phyloP scores from a whole-genome alignment of 1,140 invertebrate genomes.

The Nebria ingens region DNA sequence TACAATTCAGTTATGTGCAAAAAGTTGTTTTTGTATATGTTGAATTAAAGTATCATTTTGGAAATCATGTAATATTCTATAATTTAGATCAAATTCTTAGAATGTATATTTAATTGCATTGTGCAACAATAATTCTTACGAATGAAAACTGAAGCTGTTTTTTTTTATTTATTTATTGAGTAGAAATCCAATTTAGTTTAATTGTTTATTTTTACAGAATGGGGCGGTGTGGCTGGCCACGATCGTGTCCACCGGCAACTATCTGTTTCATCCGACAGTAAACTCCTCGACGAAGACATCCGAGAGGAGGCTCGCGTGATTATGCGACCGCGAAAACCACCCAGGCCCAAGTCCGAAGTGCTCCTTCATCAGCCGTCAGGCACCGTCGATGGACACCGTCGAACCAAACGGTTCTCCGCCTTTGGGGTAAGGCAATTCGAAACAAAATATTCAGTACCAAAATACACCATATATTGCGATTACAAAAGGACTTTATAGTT shows the following conservation, averaged over 20 bases:
- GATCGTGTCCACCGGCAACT: slow-evolving; percentile 75
- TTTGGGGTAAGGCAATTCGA: slow-evolving; percentile 64
- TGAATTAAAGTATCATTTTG: too few relatives aligned
- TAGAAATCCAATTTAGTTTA: too few relatives aligned
- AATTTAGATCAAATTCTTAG: too few relatives aligned
- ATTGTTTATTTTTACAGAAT: slow-evolving; percentile 45
- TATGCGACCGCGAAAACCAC: slow-evolving; percentile 75
- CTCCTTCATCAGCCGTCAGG: slow-evolving; percentile 52
- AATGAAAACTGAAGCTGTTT: too few relatives aligned
- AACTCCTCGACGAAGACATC: slow-evolving; percentile 74
- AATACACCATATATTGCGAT: background rate
- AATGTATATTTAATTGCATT: too few relatives aligned
- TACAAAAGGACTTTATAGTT: too few relatives aligned
- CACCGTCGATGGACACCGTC: slow-evolving; percentile 47
- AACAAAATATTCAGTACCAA: background rate
- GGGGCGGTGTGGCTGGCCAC: slow-evolving; percentile 65
- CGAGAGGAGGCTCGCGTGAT: slow-evolving; percentile 76
- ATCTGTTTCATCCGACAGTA: slow-evolving; percentile 83
- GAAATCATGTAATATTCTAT: too few relatives aligned
- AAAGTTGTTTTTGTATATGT: too few relatives aligned
- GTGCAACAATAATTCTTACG: too few relatives aligned
- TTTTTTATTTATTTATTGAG: too few relatives aligned
- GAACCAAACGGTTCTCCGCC: slow-evolving; percentile 80
- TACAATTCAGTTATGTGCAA: too few relatives aligned
- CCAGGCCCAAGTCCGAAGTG: slow-evolving; percentile 80